Conservation (phyloP, 2,113 vertebrate genomes). For the Spizaetus ornatus region DNA sequence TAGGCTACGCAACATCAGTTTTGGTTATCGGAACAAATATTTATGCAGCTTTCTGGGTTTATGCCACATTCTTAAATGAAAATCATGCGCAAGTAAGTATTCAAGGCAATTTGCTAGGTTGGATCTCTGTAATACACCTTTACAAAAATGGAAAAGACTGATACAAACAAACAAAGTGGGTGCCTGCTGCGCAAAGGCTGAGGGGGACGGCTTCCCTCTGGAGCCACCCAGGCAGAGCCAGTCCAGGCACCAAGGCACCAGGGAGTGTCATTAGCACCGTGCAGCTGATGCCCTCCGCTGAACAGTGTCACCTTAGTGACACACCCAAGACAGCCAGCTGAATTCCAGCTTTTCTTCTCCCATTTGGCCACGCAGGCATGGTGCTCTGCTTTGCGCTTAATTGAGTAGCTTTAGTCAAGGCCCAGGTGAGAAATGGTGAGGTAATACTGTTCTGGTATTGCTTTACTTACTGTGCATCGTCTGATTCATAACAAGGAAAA, state of each 20-base stretch:
- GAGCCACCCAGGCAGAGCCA: not conserved
- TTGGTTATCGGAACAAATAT: not conserved
- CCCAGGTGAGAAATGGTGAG: not conserved
- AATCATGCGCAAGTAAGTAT: not conserved
- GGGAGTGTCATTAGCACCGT: not conserved
- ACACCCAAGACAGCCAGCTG: not conserved
- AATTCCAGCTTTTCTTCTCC: not conserved
- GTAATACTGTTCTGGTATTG: not conserved
- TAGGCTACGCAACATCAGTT: not conserved
- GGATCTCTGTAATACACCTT: not conserved
- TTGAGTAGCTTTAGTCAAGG: not conserved
- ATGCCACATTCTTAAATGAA: not conserved
- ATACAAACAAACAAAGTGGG: not conserved
- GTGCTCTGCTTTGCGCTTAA: not conserved
- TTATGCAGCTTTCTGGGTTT: not conserved
- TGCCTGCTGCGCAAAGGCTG: not conserved
- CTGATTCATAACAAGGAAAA: not conserved
- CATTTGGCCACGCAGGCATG: not conserved
- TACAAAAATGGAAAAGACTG: no score
- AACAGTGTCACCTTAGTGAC: constrained; percentile 20
- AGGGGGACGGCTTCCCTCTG: not conserved
- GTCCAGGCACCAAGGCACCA: not conserved
- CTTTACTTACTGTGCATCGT: not conserved
- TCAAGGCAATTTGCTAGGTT: not conserved
- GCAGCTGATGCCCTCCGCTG: constrained; percentile 26